Conservation (phyloP, 2,797 vertebrate genomes). For the Gobionotothen gibberifrons region DNA sequence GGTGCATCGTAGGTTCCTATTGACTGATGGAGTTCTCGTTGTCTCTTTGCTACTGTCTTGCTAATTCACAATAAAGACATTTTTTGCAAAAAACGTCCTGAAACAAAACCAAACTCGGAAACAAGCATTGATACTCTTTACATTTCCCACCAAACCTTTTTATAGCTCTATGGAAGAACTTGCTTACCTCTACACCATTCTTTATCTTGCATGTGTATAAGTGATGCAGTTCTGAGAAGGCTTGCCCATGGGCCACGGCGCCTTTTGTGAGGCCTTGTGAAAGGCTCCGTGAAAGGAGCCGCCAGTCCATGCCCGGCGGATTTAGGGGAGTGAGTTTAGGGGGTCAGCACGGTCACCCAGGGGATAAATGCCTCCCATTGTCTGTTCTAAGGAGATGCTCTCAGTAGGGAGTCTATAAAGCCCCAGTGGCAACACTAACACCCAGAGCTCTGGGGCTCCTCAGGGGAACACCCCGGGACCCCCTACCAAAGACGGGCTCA, state of each 20-base stretch:
- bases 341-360: conserved; percentile 93
- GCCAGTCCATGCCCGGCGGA: conserved; percentile 81
- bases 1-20: neutral
- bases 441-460: conserved; percentile 86
- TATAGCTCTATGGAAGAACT: conserved; percentile 33
- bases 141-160: neutral
- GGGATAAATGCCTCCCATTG: conserved; percentile 96
- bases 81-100: neutral
- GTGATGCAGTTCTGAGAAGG: conserved; percentile 72
- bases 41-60: conserved; percentile 1
- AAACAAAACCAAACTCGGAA: neutral
- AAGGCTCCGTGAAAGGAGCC: conserved; percentile 87
- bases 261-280: conserved; percentile 91
- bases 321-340: conserved; percentile 93
- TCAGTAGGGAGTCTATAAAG: conserved; percentile 93
- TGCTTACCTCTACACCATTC: conserved; percentile 40
- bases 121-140: neutral
- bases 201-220: conserved; percentile 46
- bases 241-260: conserved; percentile 82
- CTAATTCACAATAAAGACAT: neutral
- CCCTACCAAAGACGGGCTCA: conserved; percentile 51
- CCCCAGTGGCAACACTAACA: conserved; percentile 87
- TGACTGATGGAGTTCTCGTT: neutral
- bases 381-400: conserved; percentile 94
- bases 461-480: conserved; percentile 76